Evolutionary conservation across 37 sponge, comb jelly and placozoan species (phyloP).

Genomic region (Mnemiopsis leidyi): DNA sequence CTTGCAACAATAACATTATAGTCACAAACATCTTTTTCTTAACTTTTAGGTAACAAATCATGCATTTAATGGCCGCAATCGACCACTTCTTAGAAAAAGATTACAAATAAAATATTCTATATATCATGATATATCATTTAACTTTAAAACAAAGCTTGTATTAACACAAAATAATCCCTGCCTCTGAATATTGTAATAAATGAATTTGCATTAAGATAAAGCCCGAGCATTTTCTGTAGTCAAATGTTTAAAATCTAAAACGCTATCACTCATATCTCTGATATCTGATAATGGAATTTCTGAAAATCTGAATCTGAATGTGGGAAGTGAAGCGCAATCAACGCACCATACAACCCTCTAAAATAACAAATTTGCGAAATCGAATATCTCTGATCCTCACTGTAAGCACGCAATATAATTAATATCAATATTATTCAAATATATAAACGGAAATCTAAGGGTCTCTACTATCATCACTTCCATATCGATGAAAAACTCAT

Average conservation of each 20-base stretch:
- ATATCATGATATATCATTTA: no score
- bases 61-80: not conserved
- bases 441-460: not conserved
- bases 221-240: no score
- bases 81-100: not conserved
- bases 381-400: not conserved
- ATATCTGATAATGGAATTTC: not conserved
- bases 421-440: not conserved
- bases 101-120: not conserved
- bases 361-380: not conserved
- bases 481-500: not conserved
- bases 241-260: not conserved
- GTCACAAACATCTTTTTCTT: no score
- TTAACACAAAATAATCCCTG: not conserved
- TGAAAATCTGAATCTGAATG: not conserved
- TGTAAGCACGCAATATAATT: not conserved
- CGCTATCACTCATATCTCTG: not conserved
- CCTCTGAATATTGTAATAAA: not conserved
- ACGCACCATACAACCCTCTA: not conserved
- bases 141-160: not conserved
- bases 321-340: not conserved
- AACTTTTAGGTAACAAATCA: not conserved
- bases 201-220: not conserved
- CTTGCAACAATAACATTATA: no score
- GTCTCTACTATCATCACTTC: not conserved